These are phyloP conservation scores for Gymnothorax javanicus DNA, from an alignment of 2,797 vertebrate genomes.

Conservation along the genomic window DNA sequence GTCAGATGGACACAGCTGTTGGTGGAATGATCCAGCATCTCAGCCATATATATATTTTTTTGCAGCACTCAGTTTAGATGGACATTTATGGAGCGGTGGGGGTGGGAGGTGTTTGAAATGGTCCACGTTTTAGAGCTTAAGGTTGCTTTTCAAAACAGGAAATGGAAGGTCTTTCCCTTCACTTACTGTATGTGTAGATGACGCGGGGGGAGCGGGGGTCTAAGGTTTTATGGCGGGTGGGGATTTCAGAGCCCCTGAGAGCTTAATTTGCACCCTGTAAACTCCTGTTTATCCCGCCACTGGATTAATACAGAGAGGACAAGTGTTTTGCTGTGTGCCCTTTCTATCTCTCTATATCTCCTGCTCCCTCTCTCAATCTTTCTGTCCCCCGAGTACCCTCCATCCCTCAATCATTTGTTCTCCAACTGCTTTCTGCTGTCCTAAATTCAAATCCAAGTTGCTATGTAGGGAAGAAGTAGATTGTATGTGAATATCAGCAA, in stretches of 20 bases:
- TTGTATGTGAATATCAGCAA: no score
- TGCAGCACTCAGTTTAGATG: no score
- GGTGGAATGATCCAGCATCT: background rate
- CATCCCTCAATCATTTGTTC: no score
- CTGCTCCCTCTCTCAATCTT: background rate
- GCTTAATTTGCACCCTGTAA: background rate
- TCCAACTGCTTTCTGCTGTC: no score
- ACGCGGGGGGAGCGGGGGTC: background rate
- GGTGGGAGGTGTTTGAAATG: background rate
- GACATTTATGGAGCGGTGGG: background rate
- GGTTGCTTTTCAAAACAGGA: background rate
- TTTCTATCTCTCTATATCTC: background rate
- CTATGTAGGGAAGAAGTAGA: no score
- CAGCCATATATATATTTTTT: background rate
- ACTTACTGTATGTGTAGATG: background rate
- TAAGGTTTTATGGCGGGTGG: background rate
- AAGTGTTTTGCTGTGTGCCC: background rate
- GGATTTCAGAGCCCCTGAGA: background rate
- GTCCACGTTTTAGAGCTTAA: background rate
- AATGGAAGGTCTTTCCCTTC: background rate
- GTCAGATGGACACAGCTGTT: background rate
- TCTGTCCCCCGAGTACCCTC: no score
- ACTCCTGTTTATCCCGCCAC: background rate
- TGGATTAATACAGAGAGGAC: background rate
- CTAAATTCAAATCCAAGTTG: no score